A percentile compares a stretch with the other conserved stretches of the same genome.
Conservation (phyloP, 2,113 vertebrate genomes). For the Bos javanicus region DNA sequence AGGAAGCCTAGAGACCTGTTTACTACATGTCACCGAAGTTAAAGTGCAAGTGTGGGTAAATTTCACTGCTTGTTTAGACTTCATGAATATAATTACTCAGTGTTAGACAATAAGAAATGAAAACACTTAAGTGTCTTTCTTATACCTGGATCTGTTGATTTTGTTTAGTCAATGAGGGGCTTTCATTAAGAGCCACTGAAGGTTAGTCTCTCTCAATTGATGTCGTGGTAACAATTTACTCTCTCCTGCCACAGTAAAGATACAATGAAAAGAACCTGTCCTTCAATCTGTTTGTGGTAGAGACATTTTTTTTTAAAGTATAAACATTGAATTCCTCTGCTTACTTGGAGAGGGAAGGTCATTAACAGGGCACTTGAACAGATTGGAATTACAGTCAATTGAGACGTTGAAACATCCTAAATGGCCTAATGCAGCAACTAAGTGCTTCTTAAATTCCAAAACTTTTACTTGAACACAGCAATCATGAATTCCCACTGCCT, state of each 20-base stretch:
- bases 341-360: slow-evolving; percentile 87
- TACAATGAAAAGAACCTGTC: slow-evolving; percentile 79
- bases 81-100: slow-evolving; percentile 58
- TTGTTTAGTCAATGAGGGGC: slow-evolving; percentile 75
- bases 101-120: slow-evolving; percentile 70
- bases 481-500: slow-evolving; percentile 82
- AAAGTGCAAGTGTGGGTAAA: slow-evolving; percentile 22
- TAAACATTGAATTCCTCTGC: slow-evolving; percentile 87
- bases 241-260: slow-evolving; percentile 72
- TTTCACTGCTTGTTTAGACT: slow-evolving; percentile 51
- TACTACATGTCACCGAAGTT: slow-evolving; percentile 28
- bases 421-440: slow-evolving; percentile 88
- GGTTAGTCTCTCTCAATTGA: slow-evolving; percentile 67
- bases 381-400: slow-evolving; percentile 90
- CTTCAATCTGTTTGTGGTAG: slow-evolving; percentile 80
- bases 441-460: slow-evolving; percentile 93
- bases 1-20: slow-evolving; percentile 34
- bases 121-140: slow-evolving; percentile 62
- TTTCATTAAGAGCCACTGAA: slow-evolving; percentile 78
- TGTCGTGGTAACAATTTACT: slow-evolving; percentile 77
- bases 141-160: slow-evolving; percentile 71
- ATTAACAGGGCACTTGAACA: slow-evolving; percentile 90
- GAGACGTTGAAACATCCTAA: slow-evolving; percentile 87
- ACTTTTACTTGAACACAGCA: slow-evolving; percentile 82
- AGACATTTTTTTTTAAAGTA: slow-evolving; percentile 68